Base-by-base conservation (phyloP, 2,888 invertebrate genomes). In the Ichneumon xanthorius region DNA sequence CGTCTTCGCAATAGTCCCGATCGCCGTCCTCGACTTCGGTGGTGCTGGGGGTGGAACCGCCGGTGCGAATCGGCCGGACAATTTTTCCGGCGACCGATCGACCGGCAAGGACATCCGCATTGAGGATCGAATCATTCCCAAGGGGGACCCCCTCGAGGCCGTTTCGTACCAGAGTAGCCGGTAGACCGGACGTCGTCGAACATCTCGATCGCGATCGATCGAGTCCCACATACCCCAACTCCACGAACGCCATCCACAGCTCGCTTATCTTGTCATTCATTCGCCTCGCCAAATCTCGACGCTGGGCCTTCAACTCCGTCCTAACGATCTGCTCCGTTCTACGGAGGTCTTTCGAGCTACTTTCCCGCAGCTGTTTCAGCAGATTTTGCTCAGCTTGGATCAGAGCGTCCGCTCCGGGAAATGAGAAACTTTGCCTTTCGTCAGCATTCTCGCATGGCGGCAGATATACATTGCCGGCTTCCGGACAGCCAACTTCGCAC, bases 211-310 rank as follows among this genome's bases (percentile, higher is more conserved):
- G 45, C 61, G 30, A 45, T 45, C 78, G 67, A 61, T 82, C 82
- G 67, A 61, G 22, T 37, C 71, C 40, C 58, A 50, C 50, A 26
- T n/a, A 63, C 45, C 82, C 76, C 11, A 88, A 88, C 40, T 88
- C 84, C 55, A 88, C 88, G 30, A 88, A 89, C 2, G 88, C 87
- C 65, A 63, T 30, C 86, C 87, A 86, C 7, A 89, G 65, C 30
- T 87, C 85, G 48, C 65, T 73, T 16, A 87, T 80, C 72, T 88
- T 87, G 14, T 80, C 78, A 14, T 83, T 83, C 40, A 88, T 82
- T 19, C 82, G 75, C 16, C 82, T 88, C 0, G 84, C 76, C n/a
- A 87, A 63, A 26, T 87, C 83, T 11, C 87, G 83, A n/a, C 87
- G 82, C 53, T 87, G 83, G 33, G 55, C 73, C 48, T 87, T 80